Percentiles rank a stretch among this genome's conserved stretches.
phyloP scores from a whole-genome alignment of 2,113 vertebrate genomes.

The Odontesthes bonariensis region DNA sequence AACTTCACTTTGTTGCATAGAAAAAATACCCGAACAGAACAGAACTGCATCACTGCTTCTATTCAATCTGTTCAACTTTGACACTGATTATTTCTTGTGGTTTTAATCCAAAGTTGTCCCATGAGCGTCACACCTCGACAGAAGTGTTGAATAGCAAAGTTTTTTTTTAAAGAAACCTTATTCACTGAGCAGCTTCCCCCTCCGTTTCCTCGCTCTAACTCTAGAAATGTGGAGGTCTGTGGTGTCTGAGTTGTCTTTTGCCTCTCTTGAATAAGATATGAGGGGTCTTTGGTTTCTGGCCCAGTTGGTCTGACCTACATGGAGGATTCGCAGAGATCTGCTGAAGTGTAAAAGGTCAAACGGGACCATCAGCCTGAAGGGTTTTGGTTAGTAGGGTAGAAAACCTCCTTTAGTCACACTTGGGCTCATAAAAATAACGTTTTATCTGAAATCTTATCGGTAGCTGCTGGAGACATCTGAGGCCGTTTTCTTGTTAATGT shows the following conservation, averaged over 20 bases:
- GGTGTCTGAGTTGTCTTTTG: background rate
- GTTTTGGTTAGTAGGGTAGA: slow-evolving; percentile 2
- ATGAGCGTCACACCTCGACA: no score
- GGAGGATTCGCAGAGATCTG: slow-evolving; percentile 8
- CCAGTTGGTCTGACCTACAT: slow-evolving; percentile 29
- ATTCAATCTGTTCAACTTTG: no score
- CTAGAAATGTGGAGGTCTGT: background rate
- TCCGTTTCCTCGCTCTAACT: background rate
- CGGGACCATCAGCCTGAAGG: background rate
- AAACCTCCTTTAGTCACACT: slow-evolving; percentile 12
- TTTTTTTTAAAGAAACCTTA: background rate
- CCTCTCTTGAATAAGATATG: slow-evolving; percentile 17
- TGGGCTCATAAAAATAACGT: background rate
- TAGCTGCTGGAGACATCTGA: background rate
- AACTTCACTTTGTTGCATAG: no score
- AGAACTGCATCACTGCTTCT: no score
- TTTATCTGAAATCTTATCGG: background rate
- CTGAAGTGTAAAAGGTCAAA: slow-evolving; percentile 18
- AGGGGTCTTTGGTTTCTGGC: slow-evolving; percentile 39
- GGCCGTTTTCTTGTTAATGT: slow-evolving; percentile 1
- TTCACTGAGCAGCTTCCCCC: background rate
- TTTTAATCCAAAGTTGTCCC: no score
- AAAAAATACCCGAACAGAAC: no score
- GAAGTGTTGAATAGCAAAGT: no score
- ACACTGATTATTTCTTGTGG: no score